Conservation (phyloP, 2,113 vertebrate genomes). For the Phasianus colchicus region DNA sequence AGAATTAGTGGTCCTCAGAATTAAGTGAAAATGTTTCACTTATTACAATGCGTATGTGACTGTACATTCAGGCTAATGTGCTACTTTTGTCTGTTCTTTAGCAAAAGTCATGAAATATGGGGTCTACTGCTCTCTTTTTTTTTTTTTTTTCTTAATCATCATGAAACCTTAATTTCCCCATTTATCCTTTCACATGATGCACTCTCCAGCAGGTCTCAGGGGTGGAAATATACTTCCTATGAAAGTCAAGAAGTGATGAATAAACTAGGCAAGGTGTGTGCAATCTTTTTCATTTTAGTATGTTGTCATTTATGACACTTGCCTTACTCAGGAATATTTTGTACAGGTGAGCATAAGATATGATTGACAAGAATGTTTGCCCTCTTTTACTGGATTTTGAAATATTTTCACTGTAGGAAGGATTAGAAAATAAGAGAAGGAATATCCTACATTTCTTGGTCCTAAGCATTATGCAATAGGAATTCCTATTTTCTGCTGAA, state of each 20-base stretch:
- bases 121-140: neutral
- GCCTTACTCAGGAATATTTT: neutral
- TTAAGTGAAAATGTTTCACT: neutral
- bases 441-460: neutral
- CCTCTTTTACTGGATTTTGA: neutral
- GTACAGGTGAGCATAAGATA: neutral
- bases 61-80: neutral
- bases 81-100: neutral
- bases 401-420: neutral
- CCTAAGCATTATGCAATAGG: neutral
- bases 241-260: neutral
- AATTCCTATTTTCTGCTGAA: neutral
- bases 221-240: neutral
- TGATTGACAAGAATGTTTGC: neutral
- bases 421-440: neutral
- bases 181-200: neutral
- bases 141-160: neutral
- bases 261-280: neutral
- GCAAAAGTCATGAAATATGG: neutral
- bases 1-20: neutral
- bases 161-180: neutral
- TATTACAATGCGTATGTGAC: neutral
- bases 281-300: neutral
- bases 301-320: neutral
- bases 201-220: neutral